Percentiles rank a stretch among this genome's conserved stretches.
phyloP scores from a whole-genome alignment of 2,113 vertebrate species.

The Plectropomus leopardus region DNA sequence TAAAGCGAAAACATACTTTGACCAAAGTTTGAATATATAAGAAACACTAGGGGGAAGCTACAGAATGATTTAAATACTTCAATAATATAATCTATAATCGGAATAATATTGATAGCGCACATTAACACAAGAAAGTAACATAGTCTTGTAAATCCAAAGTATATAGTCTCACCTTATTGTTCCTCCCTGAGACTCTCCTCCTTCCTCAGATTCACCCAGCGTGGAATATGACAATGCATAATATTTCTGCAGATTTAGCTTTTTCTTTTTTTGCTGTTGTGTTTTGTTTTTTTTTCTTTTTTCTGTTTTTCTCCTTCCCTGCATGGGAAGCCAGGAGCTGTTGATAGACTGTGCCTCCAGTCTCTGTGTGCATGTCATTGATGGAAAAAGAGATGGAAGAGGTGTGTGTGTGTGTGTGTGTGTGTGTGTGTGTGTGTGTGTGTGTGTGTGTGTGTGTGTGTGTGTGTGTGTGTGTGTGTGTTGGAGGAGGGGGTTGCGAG shows the following conservation, averaged over 20 bases:
- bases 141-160: not conserved
- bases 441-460: constrained; percentile 8
- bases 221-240: constrained; percentile 21
- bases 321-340: constrained; percentile 39
- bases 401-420: not conserved
- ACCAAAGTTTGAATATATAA: no score
- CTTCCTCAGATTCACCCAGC: not conserved
- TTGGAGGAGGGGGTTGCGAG: constrained; percentile 36
- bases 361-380: constrained; percentile 49
- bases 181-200: not conserved
- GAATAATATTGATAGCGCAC: not conserved
- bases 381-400: constrained; percentile 40
- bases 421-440: constrained; percentile 5
- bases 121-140: not conserved
- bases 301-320: not conserved
- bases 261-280: constrained; percentile 2
- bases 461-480: constrained; percentile 17
- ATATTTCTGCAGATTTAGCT: constrained; percentile 21
- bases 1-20: no score
- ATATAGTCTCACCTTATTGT: constrained; percentile 1
- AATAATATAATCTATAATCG: no score
- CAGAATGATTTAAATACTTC: no score
- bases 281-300: constrained; percentile 7
- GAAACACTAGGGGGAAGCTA: no score
- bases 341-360: constrained; percentile 42